These are phyloP conservation scores for Leucozona laternaria DNA, from an alignment of 2,888 invertebrate species.

Conservation along the genomic window DNA sequence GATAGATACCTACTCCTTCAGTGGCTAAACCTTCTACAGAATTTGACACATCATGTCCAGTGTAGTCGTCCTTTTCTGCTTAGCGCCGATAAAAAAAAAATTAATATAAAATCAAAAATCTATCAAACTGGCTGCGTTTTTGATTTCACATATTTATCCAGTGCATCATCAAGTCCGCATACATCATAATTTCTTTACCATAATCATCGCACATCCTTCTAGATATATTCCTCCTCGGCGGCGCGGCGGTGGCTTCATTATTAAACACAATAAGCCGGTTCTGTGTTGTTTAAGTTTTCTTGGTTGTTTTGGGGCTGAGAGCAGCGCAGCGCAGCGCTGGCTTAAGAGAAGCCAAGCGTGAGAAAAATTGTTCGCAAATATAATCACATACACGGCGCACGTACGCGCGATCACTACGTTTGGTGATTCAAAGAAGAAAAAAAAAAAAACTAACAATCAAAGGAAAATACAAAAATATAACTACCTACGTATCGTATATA, in stretches of 20 bases:
- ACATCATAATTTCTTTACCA: slow-evolving; percentile 66
- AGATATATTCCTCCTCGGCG: slow-evolving; percentile 29
- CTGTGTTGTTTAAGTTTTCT: slow-evolving; percentile 42
- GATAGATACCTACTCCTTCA: neutral
- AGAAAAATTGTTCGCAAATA: slow-evolving; percentile 75
- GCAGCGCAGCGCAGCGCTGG: neutral
- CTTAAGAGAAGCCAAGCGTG: slow-evolving; percentile 64
- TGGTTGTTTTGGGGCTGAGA: slow-evolving; percentile 23
- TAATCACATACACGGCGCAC: slow-evolving; percentile 75
- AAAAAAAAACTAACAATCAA: slow-evolving; percentile 47
- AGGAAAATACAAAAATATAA: slow-evolving; percentile 35
- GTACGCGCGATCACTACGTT: slow-evolving; percentile 75
- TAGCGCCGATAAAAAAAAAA: neutral
- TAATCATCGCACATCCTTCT: slow-evolving; percentile 56
- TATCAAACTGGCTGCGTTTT: neutral
- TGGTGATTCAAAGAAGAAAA: slow-evolving; percentile 64
- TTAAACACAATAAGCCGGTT: slow-evolving; percentile 66
- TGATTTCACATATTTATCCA: slow-evolving; percentile 44
- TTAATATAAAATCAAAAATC: slow-evolving; percentile 27
- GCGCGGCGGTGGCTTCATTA: slow-evolving; percentile 34
- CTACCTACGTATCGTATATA: slow-evolving; percentile 5
- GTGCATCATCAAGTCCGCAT: slow-evolving; percentile 55
- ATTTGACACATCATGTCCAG: slow-evolving; percentile 54
- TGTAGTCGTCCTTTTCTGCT: neutral
- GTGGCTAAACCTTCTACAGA: neutral